phyloP scores from a whole-genome alignment of 2,113 vertebrate genomes.

The Petroica traversi region DNA sequence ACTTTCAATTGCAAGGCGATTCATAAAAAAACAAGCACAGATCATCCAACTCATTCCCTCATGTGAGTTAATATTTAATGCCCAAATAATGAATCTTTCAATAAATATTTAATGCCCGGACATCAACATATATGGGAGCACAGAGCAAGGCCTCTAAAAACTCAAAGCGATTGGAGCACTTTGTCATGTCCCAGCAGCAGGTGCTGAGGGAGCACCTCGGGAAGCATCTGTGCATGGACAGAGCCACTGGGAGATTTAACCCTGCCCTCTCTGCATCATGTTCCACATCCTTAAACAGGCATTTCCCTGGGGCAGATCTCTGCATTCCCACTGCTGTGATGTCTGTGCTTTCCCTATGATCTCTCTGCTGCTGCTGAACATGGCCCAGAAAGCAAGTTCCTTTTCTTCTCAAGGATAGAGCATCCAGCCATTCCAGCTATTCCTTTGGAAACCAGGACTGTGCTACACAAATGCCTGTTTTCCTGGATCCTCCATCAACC shows the following conservation, averaged over 20 bases:
- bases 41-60: constrained; percentile 1
- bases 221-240: background rate
- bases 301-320: background rate
- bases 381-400: background rate
- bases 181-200: background rate
- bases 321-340: background rate
- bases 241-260: background rate
- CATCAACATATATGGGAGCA: constrained; percentile 55
- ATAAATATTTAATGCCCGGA: constrained; percentile 71
- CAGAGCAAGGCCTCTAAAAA: background rate
- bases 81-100: constrained; percentile 69
- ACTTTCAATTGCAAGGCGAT: constrained; percentile 31
- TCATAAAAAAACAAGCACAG: constrained; percentile 56
- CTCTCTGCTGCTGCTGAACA: background rate
- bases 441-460: background rate
- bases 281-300: accelerated
- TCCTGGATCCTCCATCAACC: background rate
- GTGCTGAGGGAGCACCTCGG: background rate
- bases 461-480: background rate
- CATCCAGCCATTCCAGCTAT: background rate
- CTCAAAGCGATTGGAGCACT: constrained; percentile 7
- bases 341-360: accelerated
- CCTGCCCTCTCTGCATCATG: background rate
- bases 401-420: background rate
- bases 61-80: constrained; percentile 72